phyloP scores from a whole-genome alignment of 2,113 vertebrate genomes.

The Silurus asotus region DNA sequence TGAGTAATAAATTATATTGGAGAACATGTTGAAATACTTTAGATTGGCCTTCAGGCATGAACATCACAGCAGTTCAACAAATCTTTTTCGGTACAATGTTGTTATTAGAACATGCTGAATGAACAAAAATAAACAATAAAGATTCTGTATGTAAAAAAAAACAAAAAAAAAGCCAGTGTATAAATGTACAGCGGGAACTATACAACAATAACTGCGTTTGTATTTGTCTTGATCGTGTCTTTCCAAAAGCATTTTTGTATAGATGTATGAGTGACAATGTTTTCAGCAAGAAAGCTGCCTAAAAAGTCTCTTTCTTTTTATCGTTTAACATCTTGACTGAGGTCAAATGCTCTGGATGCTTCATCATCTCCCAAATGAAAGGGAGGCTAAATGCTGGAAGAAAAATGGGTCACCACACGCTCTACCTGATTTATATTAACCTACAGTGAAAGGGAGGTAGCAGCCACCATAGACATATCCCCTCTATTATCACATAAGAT shows the following conservation, averaged over 20 bases:
- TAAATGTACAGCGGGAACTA: no score
- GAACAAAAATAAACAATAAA: not conserved
- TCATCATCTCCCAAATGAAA: not conserved
- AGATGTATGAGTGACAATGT: not conserved
- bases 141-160: not conserved
- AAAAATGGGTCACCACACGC: slow-evolving; percentile 12
- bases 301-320: not conserved
- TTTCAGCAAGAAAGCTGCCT: not conserved
- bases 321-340: not conserved
- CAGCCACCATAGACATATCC: not conserved
- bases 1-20: not conserved
- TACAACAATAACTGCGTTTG: not conserved
- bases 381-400: not conserved
- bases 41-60: not conserved
- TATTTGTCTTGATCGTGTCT: not conserved
- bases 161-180: not conserved
- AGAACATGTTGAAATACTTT: slow-evolving; percentile 12
- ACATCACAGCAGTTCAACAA: not conserved
- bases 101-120: not conserved
- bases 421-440: not conserved
- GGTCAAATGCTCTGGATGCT: not conserved
- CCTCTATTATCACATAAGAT: slow-evolving; percentile 6
- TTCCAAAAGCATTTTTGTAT: not conserved
- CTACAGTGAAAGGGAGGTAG: not conserved
- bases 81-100: not conserved